Conservation (phyloP, 2,113 vertebrate genomes). For the Puntigrus tetrazona region DNA sequence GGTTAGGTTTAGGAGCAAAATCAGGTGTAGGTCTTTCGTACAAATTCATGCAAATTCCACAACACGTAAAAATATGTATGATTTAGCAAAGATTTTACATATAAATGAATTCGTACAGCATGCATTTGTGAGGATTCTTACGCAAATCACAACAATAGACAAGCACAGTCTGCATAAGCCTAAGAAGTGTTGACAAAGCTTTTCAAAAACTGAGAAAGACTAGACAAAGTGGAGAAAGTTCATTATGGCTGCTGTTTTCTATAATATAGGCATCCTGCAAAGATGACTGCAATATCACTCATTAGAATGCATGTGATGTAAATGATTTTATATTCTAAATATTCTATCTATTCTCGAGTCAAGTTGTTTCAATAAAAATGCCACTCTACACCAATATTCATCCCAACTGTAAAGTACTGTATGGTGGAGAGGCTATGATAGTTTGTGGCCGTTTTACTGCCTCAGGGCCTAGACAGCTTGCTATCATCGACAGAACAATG, state of each 20-base stretch:
- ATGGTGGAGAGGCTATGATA: neutral
- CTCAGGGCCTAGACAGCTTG: constrained; percentile 12
- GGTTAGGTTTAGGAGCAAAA: no score
- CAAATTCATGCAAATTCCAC: no score
- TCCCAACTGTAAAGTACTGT: neutral
- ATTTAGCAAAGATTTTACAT: no score
- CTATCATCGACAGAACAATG: neutral
- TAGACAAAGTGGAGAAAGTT: constrained; percentile 2
- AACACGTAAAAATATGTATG: no score
- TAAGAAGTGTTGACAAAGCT: neutral
- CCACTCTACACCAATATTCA: neutral
- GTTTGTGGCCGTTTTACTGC: neutral
- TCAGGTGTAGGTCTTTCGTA: no score
- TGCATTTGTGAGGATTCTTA: no score
- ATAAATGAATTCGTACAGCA: no score
- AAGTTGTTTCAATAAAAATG: neutral
- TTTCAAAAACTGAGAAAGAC: neutral
- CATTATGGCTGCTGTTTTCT: neutral
- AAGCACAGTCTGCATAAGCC: neutral
- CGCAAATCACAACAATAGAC: neutral
- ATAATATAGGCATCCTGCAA: neutral
- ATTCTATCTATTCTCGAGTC: no score
- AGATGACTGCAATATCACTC: neutral
- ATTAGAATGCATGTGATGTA: neutral
- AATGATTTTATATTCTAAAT: neutral